Conservation (phyloP, 2,888 invertebrate genomes). For the Tineola bisselliella region DNA sequence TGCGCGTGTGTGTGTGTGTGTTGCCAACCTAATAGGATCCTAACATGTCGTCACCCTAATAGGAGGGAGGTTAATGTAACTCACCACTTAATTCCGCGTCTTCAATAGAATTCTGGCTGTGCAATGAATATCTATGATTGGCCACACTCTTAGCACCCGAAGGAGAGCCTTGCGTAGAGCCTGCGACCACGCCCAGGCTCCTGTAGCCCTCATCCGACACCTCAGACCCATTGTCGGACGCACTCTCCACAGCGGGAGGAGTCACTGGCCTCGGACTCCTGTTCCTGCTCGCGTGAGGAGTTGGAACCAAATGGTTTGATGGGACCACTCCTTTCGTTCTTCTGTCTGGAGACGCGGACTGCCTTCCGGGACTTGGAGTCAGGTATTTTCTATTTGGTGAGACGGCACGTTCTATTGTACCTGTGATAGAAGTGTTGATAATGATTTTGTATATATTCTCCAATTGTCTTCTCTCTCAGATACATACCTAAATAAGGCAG, state of each 20-base stretch:
- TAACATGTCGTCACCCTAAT: no score
- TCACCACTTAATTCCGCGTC: constrained; percentile 78
- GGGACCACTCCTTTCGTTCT: constrained; percentile 42
- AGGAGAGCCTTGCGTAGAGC: constrained; percentile 58
- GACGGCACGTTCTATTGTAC: constrained; percentile 35
- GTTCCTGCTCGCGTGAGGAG: constrained; percentile 48
- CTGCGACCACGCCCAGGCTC: constrained; percentile 75
- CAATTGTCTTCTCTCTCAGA: no score
- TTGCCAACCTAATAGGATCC: no score
- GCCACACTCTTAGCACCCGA: constrained; percentile 49
- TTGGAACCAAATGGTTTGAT: constrained; percentile 60
- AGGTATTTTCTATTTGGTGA: constrained; percentile 46
- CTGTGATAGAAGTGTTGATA: no score
- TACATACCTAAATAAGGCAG: constrained; percentile 42
- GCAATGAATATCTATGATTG: constrained; percentile 72
- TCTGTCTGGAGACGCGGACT: constrained; percentile 54
- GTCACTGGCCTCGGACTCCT: constrained; percentile 60
- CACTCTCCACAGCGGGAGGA: constrained; percentile 70
- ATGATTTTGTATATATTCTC: no score
- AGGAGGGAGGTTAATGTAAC: constrained; percentile 20
- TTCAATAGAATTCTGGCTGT: constrained; percentile 77
- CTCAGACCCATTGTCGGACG: constrained; percentile 83
- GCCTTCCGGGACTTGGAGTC: constrained; percentile 44
- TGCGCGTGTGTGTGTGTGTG: no score
- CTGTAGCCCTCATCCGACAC: constrained; percentile 88